A percentile compares a stretch with the other conserved stretches of the same genome.
Evolutionary conservation across 2,888 invertebrate genomes (phyloP).

Genomic region (Sarcophaga caerulescens): DNA sequence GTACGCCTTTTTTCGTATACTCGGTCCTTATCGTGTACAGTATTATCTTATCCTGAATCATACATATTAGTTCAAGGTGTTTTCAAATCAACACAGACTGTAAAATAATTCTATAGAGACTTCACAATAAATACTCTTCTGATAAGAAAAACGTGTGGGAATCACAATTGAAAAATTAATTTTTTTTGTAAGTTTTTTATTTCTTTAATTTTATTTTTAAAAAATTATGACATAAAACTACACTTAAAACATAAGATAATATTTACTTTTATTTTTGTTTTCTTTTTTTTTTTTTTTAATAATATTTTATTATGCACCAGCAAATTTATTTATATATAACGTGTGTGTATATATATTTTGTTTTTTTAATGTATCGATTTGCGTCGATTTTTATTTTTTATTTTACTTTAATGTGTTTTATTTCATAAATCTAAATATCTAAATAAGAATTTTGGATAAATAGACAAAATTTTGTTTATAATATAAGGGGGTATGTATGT

Average conservation of each 20-base stretch:
- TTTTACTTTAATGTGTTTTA: not conserved
- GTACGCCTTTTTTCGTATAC: too few relatives aligned
- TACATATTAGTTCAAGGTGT: too few relatives aligned
- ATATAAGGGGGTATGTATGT: too few relatives aligned
- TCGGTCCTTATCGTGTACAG: too few relatives aligned
- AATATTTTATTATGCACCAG: slow-evolving; percentile 55
- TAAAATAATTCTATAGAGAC: too few relatives aligned
- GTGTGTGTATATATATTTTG: not conserved
- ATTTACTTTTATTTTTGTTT: slow-evolving; percentile 20
- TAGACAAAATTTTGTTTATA: slow-evolving; percentile 23
- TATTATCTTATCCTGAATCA: too few relatives aligned
- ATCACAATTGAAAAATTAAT: too few relatives aligned
- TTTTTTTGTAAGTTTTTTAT: not conserved
- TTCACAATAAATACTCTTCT: too few relatives aligned
- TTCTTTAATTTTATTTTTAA: slow-evolving; percentile 43
- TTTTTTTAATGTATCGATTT: too few relatives aligned
- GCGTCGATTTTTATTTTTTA: not conserved
- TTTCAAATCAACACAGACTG: too few relatives aligned
- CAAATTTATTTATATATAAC: slow-evolving; percentile 31
- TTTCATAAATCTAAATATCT: slow-evolving; percentile 21
- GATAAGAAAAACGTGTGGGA: too few relatives aligned
- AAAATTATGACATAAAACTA: slow-evolving; percentile 61
- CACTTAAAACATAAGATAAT: slow-evolving; percentile 55
- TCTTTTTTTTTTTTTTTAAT: slow-evolving; percentile 39
- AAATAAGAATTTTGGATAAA: slow-evolving; percentile 12